Conservation (phyloP, 2,113 vertebrate species). For the Heterotilapia buettikoferi region DNA sequence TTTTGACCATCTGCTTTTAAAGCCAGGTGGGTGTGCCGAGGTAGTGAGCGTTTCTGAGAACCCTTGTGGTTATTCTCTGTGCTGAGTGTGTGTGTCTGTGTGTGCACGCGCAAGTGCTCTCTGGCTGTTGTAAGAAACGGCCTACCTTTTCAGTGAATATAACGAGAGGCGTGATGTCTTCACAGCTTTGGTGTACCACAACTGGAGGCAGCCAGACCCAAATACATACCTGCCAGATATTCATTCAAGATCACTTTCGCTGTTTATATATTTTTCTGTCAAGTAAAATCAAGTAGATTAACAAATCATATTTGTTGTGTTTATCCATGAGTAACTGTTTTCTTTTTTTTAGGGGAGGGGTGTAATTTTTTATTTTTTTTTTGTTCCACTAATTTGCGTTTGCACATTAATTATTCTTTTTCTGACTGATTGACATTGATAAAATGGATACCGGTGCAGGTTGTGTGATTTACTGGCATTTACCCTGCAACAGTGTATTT, state of each 20-base stretch:
- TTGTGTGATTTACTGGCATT: not conserved
- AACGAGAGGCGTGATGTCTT: conserved; percentile 8
- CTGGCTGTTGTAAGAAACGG: conserved; percentile 49
- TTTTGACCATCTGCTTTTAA: conserved; percentile 40
- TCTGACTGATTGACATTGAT: not conserved
- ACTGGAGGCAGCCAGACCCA: not conserved
- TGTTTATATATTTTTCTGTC: not conserved
- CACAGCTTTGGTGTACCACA: conserved; percentile 26
- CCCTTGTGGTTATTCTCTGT: conserved; percentile 38
- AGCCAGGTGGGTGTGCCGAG: conserved; percentile 43
- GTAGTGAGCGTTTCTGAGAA: conserved; percentile 63
- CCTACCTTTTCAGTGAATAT: conserved; percentile 56
- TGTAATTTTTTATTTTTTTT: not conserved
- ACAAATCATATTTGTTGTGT: not conserved
- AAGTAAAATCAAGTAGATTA: not conserved
- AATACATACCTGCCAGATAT: not conserved
- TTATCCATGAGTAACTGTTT: not conserved
- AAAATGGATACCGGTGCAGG: not conserved
- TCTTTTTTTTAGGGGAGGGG: not conserved
- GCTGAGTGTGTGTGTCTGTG: not conserved
- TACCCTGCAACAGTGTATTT: not conserved
- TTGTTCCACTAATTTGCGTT: not conserved
- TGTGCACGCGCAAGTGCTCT: not conserved
- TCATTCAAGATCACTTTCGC: not conserved
- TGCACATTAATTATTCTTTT: not conserved